Evolutionary conservation across 64 coral and sea anemone species (phyloP).

Genomic region (Catalaphyllia jardinei): DNA sequence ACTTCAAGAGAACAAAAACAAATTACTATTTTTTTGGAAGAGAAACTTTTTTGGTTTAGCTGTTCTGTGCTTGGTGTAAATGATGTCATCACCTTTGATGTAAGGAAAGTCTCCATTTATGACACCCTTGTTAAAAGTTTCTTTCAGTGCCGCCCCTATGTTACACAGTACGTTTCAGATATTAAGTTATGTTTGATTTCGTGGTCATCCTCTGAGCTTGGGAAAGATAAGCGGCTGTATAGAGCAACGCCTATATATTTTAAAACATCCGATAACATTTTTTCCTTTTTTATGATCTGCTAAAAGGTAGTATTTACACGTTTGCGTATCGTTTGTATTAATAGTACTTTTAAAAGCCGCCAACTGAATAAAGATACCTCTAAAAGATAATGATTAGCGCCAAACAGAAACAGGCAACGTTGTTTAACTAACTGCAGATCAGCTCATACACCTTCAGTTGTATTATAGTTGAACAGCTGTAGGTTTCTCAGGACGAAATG

Average conservation of each 20-base stretch:
- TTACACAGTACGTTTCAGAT: not conserved
- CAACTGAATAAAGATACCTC: not conserved
- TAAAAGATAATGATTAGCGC: not conserved
- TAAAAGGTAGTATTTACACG: not conserved
- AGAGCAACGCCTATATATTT: too few relatives aligned
- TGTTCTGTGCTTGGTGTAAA: not conserved
- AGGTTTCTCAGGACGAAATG: not conserved
- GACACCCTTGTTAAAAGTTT: not conserved
- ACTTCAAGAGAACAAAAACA: not conserved
- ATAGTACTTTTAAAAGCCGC: not conserved
- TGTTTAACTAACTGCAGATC: not conserved
- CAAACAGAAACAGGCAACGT: not conserved
- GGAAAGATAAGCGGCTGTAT: too few relatives aligned
- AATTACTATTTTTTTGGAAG: not conserved
- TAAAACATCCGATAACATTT: not conserved
- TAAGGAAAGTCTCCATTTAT: not conserved
- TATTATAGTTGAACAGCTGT: not conserved
- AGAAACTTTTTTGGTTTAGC: not conserved
- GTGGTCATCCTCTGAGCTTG: not conserved
- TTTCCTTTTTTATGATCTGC: not conserved
- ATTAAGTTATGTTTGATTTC: not conserved
- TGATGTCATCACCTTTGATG: not conserved
- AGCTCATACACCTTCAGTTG: not conserved
- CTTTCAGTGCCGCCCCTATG: not conserved
- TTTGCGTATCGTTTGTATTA: not conserved